Percentiles rank a stretch among this genome's conserved stretches.
Evolutionary conservation across 2,888 invertebrate genomes (phyloP).

Genomic region (Drosophila picticornis): DNA sequence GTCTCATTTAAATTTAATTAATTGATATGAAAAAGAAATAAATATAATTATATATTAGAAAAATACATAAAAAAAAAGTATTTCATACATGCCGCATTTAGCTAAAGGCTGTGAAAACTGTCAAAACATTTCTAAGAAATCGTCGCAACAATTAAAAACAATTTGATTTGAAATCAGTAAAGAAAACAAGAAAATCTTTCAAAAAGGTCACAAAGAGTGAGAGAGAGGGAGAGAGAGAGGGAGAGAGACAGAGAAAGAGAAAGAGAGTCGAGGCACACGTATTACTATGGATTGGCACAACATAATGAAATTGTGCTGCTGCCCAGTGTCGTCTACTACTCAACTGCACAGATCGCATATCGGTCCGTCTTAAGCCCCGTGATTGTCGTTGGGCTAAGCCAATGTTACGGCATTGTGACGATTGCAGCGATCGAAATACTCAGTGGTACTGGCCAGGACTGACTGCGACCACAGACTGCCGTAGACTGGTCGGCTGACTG

Average conservation of each 20-base stretch:
- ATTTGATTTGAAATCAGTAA: slow-evolving; percentile 76
- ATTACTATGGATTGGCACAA: slow-evolving; percentile 75
- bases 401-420: slow-evolving; percentile 77
- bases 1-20: background rate
- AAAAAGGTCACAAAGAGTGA: background rate
- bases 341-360: slow-evolving; percentile 22
- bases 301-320: slow-evolving; percentile 71
- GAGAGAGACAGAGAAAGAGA: background rate
- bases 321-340: slow-evolving; percentile 34
- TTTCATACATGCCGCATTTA: slow-evolving; percentile 11
- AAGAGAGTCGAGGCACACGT: slow-evolving; percentile 19
- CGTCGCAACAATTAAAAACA: slow-evolving; percentile 70
- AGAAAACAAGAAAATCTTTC: slow-evolving; percentile 54
- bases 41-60: background rate
- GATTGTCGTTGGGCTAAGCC: slow-evolving; percentile 71
- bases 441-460: slow-evolving; percentile 26
- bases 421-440: slow-evolving; percentile 17
- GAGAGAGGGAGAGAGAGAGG: background rate
- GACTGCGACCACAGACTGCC: background rate
- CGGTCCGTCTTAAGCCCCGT: slow-evolving; percentile 57
- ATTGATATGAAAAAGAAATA: background rate
- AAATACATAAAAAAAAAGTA: background rate
- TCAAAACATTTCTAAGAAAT: slow-evolving; percentile 71
- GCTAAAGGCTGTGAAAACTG: slow-evolving; percentile 31
- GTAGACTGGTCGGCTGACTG: slow-evolving; percentile 18